A percentile compares a stretch with the other conserved stretches of the same genome.
Evolutionary conservation across 2,113 vertebrate species (phyloP).

Genomic region (Mungos mungo): DNA sequence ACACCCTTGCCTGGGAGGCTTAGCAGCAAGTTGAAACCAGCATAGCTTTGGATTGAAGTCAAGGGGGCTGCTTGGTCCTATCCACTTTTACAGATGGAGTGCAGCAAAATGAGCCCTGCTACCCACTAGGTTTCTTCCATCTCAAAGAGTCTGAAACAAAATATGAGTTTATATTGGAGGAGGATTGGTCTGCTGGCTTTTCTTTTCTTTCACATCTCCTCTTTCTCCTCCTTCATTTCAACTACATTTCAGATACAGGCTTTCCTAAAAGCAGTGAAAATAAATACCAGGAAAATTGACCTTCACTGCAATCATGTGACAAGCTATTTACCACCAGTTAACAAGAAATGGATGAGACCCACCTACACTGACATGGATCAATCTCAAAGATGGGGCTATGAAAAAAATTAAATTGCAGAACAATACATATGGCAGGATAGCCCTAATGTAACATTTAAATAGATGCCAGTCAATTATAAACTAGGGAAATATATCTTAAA

Average conservation of each 20-base stretch:
- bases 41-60: not conserved
- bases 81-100: no score
- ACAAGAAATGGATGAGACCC: not conserved
- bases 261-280: not conserved
- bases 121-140: no score
- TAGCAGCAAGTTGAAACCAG: not conserved
- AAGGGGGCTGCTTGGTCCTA: not conserved
- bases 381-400: accelerated
- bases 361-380: accelerated
- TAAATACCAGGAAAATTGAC: not conserved
- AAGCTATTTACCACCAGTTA: not conserved
- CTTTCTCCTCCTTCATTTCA: not conserved
- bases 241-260: accelerated
- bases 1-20: no score
- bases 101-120: not conserved
- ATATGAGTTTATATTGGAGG: no score
- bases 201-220: not conserved
- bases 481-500: not conserved
- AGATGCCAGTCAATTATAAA: no score
- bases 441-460: not conserved
- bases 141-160: not conserved
- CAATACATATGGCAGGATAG: accelerated
- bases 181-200: not conserved
- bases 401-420: not conserved
- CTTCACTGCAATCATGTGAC: not conserved